These are phyloP conservation scores for Antitype chi DNA, from an alignment of 2,888 invertebrate genomes.

Conservation along the genomic window DNA sequence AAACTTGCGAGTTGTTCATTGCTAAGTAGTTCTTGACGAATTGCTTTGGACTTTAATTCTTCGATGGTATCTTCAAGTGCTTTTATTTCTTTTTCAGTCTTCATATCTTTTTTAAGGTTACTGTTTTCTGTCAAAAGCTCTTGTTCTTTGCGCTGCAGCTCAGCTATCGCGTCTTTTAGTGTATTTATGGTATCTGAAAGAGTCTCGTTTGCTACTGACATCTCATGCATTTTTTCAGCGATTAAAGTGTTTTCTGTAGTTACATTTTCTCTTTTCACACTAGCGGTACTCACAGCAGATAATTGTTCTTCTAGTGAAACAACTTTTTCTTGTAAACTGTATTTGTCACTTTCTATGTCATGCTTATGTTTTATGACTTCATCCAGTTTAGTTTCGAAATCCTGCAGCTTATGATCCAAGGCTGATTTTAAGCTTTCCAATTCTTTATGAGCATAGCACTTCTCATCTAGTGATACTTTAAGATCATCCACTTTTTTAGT, in stretches of 20 bases:
- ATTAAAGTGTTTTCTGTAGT: conserved; percentile 68
- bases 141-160: conserved; percentile 66
- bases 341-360: conserved; percentile 73
- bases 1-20: conserved; percentile 71
- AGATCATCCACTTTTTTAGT: conserved; percentile 86
- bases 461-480: conserved; percentile 72
- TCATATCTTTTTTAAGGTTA: conserved; percentile 68
- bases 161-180: conserved; percentile 67
- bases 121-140: conserved; percentile 70
- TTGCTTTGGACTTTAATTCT: conserved; percentile 73
- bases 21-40: conserved; percentile 71
- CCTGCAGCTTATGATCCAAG: conserved; percentile 59
- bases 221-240: conserved; percentile 64
- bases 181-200: conserved; percentile 68
- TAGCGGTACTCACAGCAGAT: conserved; percentile 46
- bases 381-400: conserved; percentile 62
- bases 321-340: conserved; percentile 72
- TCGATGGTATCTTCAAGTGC: conserved; percentile 71
- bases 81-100: conserved; percentile 61
- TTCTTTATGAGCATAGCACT: conserved; percentile 59
- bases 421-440: conserved; percentile 56
- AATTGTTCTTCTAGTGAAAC: conserved; percentile 64
- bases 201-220: conserved; percentile 71
- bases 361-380: conserved; percentile 57
- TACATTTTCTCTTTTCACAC: conserved; percentile 62